These are phyloP conservation scores for Acleris emargana DNA, from an alignment of 2,888 invertebrate species.

Conservation along the genomic window DNA sequence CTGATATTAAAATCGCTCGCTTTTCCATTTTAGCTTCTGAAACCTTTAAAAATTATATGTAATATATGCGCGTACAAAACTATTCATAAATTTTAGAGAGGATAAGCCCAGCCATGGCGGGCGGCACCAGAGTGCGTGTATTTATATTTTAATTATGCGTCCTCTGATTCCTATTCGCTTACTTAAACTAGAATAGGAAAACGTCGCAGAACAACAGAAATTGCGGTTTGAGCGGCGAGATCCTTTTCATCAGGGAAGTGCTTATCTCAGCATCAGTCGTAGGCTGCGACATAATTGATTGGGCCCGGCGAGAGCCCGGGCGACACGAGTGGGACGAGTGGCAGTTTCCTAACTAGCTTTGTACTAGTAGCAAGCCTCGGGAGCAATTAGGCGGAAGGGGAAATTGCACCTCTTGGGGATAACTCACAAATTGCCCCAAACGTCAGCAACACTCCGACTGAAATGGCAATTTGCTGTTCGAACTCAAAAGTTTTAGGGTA, in stretches of 20 bases:
- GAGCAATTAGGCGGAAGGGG: constrained; percentile 74
- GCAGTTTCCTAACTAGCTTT: constrained; percentile 60
- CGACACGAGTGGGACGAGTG: constrained; percentile 52
- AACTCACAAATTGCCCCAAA: constrained; percentile 72
- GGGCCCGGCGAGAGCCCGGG: constrained; percentile 45
- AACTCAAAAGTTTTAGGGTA: constrained; percentile 44
- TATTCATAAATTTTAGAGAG: constrained; percentile 29
- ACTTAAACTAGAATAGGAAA: constrained; percentile 19
- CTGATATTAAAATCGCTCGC: constrained; percentile 19
- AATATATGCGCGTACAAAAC: constrained; percentile 26
- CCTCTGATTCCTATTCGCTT: constrained; percentile 13
- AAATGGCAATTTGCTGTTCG: constrained; percentile 66
- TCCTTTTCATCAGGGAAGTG: constrained; percentile 37
- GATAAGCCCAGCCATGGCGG: constrained; percentile 27
- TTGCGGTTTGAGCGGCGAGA: constrained; percentile 32
- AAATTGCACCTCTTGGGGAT: constrained; percentile 77
- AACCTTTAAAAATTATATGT: constrained; percentile 15
- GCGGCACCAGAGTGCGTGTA: constrained; percentile 25
- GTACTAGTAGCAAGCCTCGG: constrained; percentile 49
- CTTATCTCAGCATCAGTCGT: constrained; percentile 43
- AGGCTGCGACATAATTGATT: constrained; percentile 54
- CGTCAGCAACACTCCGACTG: constrained; percentile 62
- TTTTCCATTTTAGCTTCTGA: constrained; percentile 24
- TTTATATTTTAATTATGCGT: constrained; percentile 30
- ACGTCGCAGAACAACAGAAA: constrained; percentile 20